A percentile compares a stretch with the other conserved stretches of the same genome.
phyloP scores from a whole-genome alignment of 2,797 vertebrate species.

The Melanotaenia nigrans region DNA sequence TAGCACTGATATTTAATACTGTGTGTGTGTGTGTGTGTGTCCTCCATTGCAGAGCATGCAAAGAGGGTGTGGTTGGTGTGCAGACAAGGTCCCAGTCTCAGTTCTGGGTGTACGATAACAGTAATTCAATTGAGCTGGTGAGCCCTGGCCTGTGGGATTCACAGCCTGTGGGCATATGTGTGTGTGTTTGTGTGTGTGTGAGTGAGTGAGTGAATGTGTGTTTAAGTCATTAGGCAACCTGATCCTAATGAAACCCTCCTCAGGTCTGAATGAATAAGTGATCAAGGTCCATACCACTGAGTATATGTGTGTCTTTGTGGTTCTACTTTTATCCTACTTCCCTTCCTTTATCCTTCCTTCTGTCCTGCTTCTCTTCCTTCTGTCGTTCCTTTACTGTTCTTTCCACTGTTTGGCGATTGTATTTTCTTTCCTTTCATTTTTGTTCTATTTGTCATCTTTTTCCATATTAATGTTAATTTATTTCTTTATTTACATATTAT shows the following conservation, averaged over 20 bases:
- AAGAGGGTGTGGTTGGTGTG: constrained; percentile 64
- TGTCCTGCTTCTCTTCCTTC: constrained; percentile 14
- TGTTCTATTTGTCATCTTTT: not conserved
- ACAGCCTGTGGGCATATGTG: constrained; percentile 40
- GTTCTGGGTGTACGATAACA: constrained; percentile 73
- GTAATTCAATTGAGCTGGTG: constrained; percentile 78
- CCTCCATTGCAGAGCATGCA: constrained; percentile 53
- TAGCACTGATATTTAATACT: constrained; percentile 60
- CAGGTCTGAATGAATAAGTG: constrained; percentile 74
- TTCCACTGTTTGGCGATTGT: not conserved
- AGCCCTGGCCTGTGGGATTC: constrained; percentile 60
- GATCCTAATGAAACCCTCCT: constrained; percentile 60
- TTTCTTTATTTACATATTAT: constrained; percentile 3
- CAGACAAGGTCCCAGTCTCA: constrained; percentile 64
- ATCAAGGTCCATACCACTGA: constrained; percentile 55
- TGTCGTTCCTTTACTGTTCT: not conserved
- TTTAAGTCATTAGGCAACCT: constrained; percentile 65
- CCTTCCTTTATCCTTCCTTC: not conserved
- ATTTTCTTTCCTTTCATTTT: not conserved
- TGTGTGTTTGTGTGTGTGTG: constrained; percentile 29
- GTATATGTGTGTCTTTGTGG: constrained; percentile 18
- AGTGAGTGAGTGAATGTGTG: constrained; percentile 47
- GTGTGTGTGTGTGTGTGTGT: constrained; percentile 17
- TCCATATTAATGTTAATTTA: not conserved
- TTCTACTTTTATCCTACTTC: constrained; percentile 19